Conservation (phyloP, 2,797 vertebrate genomes). For the Potorous gilbertii region DNA sequence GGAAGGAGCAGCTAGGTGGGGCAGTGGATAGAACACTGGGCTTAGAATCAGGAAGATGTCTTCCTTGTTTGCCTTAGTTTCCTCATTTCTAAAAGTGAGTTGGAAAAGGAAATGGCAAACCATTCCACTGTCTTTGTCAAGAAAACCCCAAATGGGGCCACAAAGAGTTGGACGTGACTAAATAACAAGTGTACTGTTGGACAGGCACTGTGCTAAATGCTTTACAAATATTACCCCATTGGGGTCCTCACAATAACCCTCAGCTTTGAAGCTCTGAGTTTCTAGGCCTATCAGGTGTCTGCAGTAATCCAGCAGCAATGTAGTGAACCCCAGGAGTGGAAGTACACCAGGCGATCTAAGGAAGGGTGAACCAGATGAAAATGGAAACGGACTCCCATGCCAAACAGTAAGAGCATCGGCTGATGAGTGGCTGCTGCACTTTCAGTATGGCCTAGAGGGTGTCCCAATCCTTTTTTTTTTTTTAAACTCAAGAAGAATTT, state of each 20-base stretch:
- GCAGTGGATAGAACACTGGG: neutral
- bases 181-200: neutral
- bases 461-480: neutral
- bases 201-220: neutral
- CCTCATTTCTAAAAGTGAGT: neutral
- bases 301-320: neutral
- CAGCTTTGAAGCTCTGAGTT: neutral
- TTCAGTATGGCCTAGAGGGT: neutral
- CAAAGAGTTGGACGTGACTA: neutral
- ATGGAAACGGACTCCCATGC: neutral
- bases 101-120: neutral
- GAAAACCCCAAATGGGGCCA: neutral
- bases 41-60: neutral
- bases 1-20: neutral
- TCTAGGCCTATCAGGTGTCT: neutral
- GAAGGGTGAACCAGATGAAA: neutral
- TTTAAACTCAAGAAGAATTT: neutral
- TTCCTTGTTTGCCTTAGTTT: neutral
- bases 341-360: neutral
- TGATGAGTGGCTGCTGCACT: neutral
- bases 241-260: neutral
- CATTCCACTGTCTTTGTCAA: neutral
- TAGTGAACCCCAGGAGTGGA: neutral
- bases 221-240: neutral
- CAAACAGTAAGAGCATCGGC: neutral